Conservation (phyloP, 2,888 invertebrate genomes). For the Anthophora plumipes region DNA sequence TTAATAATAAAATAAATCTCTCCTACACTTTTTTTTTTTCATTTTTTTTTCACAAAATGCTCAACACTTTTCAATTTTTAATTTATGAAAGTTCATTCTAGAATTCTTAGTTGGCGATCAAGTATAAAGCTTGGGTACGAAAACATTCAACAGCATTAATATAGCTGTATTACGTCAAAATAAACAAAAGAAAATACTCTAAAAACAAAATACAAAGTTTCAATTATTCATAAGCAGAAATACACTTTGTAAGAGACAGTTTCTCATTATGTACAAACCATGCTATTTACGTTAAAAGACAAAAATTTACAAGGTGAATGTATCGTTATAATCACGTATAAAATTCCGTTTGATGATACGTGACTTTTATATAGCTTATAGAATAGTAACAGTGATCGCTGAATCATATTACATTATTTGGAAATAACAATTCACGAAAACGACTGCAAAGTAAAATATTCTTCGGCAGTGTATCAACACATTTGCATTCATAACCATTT, state of each 20-base stretch:
- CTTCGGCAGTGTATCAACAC: background rate
- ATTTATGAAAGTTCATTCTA: background rate
- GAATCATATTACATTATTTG: background rate
- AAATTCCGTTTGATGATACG: background rate
- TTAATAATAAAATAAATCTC: background rate
- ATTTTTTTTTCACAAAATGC: background rate
- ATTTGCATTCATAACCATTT: background rate
- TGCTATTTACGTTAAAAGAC: background rate
- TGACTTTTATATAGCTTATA: background rate
- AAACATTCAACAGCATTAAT: background rate
- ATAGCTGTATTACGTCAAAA: background rate
- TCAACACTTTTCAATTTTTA: background rate
- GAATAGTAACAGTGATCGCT: background rate
- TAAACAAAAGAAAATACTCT: background rate
- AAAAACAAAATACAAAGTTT: background rate
- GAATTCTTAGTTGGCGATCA: background rate
- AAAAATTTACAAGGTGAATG: slow-evolving; percentile 10
- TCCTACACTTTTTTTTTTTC: background rate
- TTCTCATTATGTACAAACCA: background rate
- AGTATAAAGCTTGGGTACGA: background rate
- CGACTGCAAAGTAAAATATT: background rate
- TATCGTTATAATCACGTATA: background rate
- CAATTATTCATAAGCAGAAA: background rate
- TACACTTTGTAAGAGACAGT: background rate
- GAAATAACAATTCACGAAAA: slow-evolving; percentile 1